Evolutionary conservation across 2,113 vertebrate genomes (phyloP), one percentile per base, ranked within the genome.

Genomic region (Anser brachyrhynchus): DNA sequence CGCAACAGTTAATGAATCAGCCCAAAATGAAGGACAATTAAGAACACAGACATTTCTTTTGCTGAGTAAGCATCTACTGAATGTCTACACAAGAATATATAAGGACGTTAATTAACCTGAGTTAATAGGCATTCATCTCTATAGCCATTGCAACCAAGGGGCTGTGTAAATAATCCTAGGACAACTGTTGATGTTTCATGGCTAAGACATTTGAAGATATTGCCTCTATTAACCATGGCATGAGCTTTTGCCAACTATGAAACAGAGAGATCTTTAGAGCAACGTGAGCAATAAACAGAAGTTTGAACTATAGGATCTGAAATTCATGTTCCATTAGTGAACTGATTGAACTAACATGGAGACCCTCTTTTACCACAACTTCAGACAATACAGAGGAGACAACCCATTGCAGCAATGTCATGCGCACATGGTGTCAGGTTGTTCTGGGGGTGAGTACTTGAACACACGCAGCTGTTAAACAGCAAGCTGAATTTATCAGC

Each of bases 61-160:
- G 73, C 84, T 82, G 89, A 92, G 54, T 65, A 90, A 87, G 62
- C 92, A 33, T 55, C 71, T 71, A 33, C 64, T 71, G 92, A 76
- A 73, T 55, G 71, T 90, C 84, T 90, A 84, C 37, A 14, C 22
- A 65, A 71, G 51, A 35, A 71, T 26, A 41, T 69, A n/a, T 39
- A 44, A 67, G 31, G 37, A 49, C 5, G 1, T 84, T 87, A 81
- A 87, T 93, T 91, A 89, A 87, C 74, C 29, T 37, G 70, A 92
- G 67, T 89, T 94, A 89, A 76, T 22, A 64, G 46, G 15, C 17
- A 37, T 84, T 93, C 9, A 13, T 54, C 26, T 82, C 33, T 43
- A 11, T 21, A 85, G 37, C 44, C n/a, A 51, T 83, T 89, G 44
- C 51, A 74, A 77, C 51, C 13, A 20, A 54, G 84, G 9, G 51